phyloP scores from a whole-genome alignment of 2,888 invertebrate species.

The Chalcis sispes region DNA sequence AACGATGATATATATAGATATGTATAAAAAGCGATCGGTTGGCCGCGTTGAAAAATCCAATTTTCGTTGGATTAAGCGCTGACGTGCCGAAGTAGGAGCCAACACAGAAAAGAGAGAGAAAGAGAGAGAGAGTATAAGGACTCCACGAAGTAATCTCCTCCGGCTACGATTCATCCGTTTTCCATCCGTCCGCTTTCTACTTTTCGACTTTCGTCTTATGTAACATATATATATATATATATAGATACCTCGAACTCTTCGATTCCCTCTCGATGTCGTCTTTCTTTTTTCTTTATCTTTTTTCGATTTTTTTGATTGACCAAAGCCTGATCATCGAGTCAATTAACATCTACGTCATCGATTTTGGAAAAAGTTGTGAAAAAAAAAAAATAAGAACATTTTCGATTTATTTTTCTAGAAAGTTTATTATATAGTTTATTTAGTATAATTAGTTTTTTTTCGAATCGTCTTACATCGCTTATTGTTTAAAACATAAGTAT shows the following conservation, averaged over 20 bases:
- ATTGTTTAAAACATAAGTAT: too few species aligned
- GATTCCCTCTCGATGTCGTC: not conserved
- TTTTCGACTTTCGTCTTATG: not conserved
- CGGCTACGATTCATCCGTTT: constrained; percentile 46
- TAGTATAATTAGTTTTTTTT: too few species aligned
- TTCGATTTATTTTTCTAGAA: too few species aligned
- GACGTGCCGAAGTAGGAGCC: constrained; percentile 35
- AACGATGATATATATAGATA: constrained; percentile 1
- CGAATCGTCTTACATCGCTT: too few species aligned
- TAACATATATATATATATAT: too few species aligned
- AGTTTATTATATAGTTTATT: too few species aligned
- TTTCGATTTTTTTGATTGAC: too few species aligned
- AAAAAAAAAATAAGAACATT: too few species aligned
- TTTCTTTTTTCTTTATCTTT: not conserved
- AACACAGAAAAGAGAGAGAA: too few species aligned
- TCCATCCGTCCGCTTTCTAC: constrained; percentile 25
- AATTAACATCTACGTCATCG: too few species aligned
- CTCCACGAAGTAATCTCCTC: constrained; percentile 46
- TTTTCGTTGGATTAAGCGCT: constrained; percentile 54
- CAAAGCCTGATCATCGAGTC: too few species aligned
- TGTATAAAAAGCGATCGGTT: constrained; percentile 16
- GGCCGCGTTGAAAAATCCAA: constrained; percentile 52
- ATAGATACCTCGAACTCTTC: not conserved
- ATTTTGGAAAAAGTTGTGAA: too few species aligned
- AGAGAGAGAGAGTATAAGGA: constrained; percentile 25